These are phyloP conservation scores for Ifrita kowaldi DNA, from an alignment of 2,113 vertebrate species.

Conservation along the genomic window DNA sequence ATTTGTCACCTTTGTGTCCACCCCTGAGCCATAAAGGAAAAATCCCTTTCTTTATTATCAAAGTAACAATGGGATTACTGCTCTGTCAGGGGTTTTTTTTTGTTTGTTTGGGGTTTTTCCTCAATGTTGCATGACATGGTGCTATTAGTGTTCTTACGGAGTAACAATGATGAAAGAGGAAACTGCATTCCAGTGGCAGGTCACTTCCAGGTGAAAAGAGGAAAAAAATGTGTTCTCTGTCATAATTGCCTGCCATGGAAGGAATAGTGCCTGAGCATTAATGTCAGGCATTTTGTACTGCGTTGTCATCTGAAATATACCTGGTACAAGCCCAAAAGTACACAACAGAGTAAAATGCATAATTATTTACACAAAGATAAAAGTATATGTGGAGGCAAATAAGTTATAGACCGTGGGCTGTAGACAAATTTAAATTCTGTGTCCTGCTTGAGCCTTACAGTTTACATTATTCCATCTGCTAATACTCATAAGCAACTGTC, in stretches of 20 bases:
- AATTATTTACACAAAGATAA: background rate
- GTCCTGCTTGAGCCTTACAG: background rate
- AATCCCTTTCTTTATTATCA: background rate
- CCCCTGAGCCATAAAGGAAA: background rate
- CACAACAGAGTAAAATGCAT: background rate
- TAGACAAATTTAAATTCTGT: background rate
- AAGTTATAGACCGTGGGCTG: rapidly evolving
- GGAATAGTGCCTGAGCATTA: background rate
- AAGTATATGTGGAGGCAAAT: background rate
- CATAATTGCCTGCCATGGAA: background rate
- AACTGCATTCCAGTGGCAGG: conserved; percentile 27
- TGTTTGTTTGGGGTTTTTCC: background rate
- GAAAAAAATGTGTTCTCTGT: background rate
- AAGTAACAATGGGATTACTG: background rate
- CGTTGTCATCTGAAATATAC: background rate
- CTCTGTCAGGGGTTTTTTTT: background rate
- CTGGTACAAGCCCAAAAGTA: background rate
- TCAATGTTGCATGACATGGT: background rate
- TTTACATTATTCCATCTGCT: background rate
- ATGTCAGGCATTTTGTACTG: background rate
- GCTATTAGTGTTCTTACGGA: background rate
- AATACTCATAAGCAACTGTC: background rate
- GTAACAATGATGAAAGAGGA: background rate
- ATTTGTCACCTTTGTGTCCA: background rate
- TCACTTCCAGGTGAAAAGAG: conserved; percentile 19